A percentile compares a stretch with the other conserved stretches of the same genome.
These are phyloP conservation scores for Anolis carolinensis DNA, from an alignment of 2,113 vertebrate genomes.

Conservation along the genomic window DNA sequence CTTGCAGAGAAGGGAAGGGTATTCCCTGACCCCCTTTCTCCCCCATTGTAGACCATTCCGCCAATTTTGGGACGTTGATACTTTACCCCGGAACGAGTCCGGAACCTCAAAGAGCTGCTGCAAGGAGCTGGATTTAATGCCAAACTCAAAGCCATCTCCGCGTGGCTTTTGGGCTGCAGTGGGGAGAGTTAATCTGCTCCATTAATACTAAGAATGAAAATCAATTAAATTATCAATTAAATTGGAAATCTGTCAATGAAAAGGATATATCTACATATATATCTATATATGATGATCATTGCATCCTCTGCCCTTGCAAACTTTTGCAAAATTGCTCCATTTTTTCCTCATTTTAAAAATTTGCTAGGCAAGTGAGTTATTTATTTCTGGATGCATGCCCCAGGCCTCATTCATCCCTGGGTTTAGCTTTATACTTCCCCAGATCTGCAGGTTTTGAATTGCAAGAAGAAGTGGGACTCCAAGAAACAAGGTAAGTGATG, in stretches of 20 bases:
- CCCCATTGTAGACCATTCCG: background rate
- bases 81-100: constrained; percentile 22
- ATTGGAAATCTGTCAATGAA: no score
- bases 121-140: no score
- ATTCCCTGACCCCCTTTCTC: background rate
- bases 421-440: background rate
- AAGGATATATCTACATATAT: no score
- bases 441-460: background rate
- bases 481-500: constrained; percentile 36
- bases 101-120: background rate
- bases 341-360: no score
- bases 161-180: background rate
- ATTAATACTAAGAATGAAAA: no score
- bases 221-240: no score
- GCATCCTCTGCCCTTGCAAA: no score
- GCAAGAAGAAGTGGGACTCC: constrained; percentile 9
- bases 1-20: no score
- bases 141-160: background rate
- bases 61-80: background rate
- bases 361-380: no score
- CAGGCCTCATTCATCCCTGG: background rate
- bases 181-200: no score
- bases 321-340: no score
- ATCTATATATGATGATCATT: no score
- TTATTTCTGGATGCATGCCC: background rate